phyloP scores from a whole-genome alignment of 2,797 vertebrate genomes.

The Ataeniobius toweri region DNA sequence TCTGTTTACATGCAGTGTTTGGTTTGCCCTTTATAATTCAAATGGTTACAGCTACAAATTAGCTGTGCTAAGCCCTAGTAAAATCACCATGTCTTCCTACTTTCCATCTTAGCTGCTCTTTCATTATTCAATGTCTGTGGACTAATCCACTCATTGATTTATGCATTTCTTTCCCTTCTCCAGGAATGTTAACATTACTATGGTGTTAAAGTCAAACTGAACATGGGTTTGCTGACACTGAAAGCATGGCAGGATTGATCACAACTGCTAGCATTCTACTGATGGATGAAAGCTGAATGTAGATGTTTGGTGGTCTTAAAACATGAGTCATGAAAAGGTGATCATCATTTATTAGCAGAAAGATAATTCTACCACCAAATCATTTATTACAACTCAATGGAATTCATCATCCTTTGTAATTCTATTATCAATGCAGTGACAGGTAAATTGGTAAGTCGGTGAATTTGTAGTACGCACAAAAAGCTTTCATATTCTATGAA shows the following conservation, averaged over 20 bases:
- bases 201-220: constrained; percentile 26
- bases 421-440: no score
- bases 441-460: no score
- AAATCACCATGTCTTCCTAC: constrained; percentile 23
- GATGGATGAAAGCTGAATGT: constrained; percentile 33
- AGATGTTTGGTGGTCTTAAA: constrained; percentile 21
- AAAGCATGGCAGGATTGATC: constrained; percentile 33
- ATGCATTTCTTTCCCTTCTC: constrained; percentile 26
- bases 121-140: constrained; percentile 36
- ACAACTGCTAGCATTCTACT: constrained; percentile 1
- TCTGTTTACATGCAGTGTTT: neutral
- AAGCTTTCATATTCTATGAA: neutral
- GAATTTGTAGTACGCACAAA: neutral
- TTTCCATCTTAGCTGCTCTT: constrained; percentile 16
- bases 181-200: constrained; percentile 23
- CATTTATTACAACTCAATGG: neutral
- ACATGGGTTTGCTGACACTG: constrained; percentile 29
- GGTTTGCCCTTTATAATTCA: neutral
- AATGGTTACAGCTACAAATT: constrained; percentile 14
- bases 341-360: constrained; percentile 1
- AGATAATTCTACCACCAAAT: neutral
- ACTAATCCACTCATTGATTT: constrained; percentile 43
- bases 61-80: neutral
- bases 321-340: constrained; percentile 11
- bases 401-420: neutral